Conservation (phyloP, 2,888 invertebrate genomes). For the Branchellion lobata region DNA sequence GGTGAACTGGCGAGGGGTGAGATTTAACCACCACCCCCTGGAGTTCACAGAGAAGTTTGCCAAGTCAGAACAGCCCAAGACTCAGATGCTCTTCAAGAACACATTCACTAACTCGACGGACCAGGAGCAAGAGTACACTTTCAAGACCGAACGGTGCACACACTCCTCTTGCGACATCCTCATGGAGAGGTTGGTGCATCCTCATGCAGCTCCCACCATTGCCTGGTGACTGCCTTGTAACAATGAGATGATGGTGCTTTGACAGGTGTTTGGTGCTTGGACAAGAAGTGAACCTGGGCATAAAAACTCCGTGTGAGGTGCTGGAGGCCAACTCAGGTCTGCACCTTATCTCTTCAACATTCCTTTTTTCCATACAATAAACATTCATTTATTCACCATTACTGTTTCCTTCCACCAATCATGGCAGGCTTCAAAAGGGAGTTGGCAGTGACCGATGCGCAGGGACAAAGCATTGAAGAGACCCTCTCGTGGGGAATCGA, state of each 20-base stretch:
- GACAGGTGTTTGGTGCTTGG: slow-evolving; percentile 50
- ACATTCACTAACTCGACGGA: slow-evolving; percentile 53
- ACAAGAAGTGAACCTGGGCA: slow-evolving; percentile 55
- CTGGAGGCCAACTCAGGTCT: slow-evolving; percentile 56
- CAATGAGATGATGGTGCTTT: too few species aligned
- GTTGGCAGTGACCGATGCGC: slow-evolving; percentile 59
- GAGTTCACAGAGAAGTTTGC: slow-evolving; percentile 50
- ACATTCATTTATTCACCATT: neutral
- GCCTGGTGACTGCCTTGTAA: too few species aligned
- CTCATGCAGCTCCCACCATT: too few species aligned
- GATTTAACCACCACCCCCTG: slow-evolving; percentile 56
- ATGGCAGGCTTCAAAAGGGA: slow-evolving; percentile 61
- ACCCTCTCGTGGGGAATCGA: slow-evolving; percentile 64
- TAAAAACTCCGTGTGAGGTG: slow-evolving; percentile 62
- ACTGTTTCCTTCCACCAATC: neutral
- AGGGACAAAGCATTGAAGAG: slow-evolving; percentile 59
- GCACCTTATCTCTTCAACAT: neutral
- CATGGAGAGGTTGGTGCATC: neutral
- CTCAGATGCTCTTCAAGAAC: slow-evolving; percentile 53
- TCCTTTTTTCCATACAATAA: neutral
- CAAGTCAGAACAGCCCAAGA: slow-evolving; percentile 52
- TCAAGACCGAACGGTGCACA: slow-evolving; percentile 55
- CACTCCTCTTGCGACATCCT: slow-evolving; percentile 56
- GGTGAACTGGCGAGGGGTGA: slow-evolving; percentile 58
- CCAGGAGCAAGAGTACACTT: slow-evolving; percentile 54